A percentile compares a stretch with the other conserved stretches of the same genome.
phyloP scores from a whole-genome alignment of 2,888 invertebrate species.

The Dryomyza anilis region DNA sequence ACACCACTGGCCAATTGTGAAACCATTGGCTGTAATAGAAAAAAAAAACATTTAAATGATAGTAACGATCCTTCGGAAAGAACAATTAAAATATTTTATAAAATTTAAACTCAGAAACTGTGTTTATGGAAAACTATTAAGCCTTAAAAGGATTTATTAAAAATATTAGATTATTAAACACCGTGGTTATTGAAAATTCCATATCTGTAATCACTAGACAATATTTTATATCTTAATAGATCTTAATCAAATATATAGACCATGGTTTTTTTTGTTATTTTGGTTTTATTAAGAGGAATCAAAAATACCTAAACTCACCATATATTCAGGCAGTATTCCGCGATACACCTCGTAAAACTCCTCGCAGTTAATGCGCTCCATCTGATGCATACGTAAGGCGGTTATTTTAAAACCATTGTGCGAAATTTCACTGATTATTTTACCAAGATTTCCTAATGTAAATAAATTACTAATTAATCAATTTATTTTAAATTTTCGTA shows the following conservation, averaged over 20 bases:
- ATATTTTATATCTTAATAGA: too few species aligned
- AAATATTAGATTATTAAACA: too few species aligned
- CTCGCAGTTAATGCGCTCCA: constrained; percentile 82
- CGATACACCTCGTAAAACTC: constrained; percentile 94
- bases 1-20: constrained; percentile 83
- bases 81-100: neutral
- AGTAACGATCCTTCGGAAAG: neutral
- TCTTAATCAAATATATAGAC: neutral
- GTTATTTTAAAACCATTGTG: constrained; percentile 79
- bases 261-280: neutral
- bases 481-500: neutral
- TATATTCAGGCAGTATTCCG: constrained; percentile 80
- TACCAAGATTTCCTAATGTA: constrained; percentile 64
- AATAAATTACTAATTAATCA: neutral
- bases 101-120: too few species aligned
- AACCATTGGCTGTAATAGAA: constrained; percentile 76
- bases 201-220: too few species aligned
- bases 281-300: neutral
- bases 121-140: too few species aligned
- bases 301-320: constrained; percentile 60
- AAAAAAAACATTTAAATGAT: neutral
- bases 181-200: too few species aligned
- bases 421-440: constrained; percentile 74
- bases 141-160: too few species aligned
- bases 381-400: constrained; percentile 77